Conservation (phyloP, 2,888 invertebrate species). For the Loripinus fragilis region DNA sequence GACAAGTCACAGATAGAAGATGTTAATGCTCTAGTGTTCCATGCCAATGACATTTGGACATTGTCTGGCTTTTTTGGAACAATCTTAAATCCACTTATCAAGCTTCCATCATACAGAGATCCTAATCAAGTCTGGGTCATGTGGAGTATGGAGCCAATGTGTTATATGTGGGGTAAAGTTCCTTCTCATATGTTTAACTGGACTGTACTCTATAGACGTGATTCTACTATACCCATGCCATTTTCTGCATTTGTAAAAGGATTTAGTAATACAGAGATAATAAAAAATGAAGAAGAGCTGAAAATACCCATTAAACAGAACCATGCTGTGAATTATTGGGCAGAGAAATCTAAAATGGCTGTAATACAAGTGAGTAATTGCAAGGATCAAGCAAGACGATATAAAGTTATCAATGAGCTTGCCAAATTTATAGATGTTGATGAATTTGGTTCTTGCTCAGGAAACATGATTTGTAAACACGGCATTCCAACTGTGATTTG, state of each 20-base stretch:
- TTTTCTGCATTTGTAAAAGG: too few species aligned
- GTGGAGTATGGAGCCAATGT: slow-evolving; percentile 68
- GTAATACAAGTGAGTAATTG: slow-evolving; percentile 56
- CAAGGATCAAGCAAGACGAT: slow-evolving; percentile 51
- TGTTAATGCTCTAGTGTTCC: slow-evolving; percentile 71
- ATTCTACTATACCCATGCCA: slow-evolving; percentile 67
- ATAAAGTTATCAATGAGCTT: slow-evolving; percentile 54
- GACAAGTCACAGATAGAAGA: slow-evolving; percentile 54
- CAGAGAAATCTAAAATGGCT: slow-evolving; percentile 48
- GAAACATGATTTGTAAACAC: slow-evolving; percentile 38
- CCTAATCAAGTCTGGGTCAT: slow-evolving; percentile 70
- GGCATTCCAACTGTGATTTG: slow-evolving; percentile 44
- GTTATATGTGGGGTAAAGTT: slow-evolving; percentile 60
- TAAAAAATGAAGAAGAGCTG: slow-evolving; percentile 37
- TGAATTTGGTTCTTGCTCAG: slow-evolving; percentile 42
- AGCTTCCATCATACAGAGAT: slow-evolving; percentile 58
- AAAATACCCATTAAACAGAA: slow-evolving; percentile 27
- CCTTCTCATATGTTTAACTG: slow-evolving; percentile 68
- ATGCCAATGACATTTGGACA: slow-evolving; percentile 66
- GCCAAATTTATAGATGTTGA: slow-evolving; percentile 49
- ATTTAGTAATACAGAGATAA: slow-evolving; percentile 28
- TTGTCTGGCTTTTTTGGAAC: slow-evolving; percentile 40
- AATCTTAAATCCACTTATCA: slow-evolving; percentile 28
- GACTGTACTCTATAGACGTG: slow-evolving; percentile 69
- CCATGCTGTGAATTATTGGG: slow-evolving; percentile 23